Percentiles rank a stretch among this genome's conserved stretches.
Evolutionary conservation across 2,113 vertebrate species (phyloP).

Genomic region (Hoplias malabaricus): DNA sequence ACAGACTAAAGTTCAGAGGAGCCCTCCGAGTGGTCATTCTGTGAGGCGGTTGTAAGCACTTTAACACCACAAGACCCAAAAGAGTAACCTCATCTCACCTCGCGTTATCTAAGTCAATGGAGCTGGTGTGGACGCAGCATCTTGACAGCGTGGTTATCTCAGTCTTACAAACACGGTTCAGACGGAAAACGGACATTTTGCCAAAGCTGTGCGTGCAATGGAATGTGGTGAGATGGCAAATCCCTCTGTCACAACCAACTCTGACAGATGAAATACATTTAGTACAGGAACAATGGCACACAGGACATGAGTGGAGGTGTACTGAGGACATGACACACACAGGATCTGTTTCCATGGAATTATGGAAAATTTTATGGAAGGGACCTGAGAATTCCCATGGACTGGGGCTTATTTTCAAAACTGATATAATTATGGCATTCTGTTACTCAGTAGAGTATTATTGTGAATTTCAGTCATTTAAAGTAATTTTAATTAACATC

Average conservation of each 20-base stretch:
- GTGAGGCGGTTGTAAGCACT: not conserved
- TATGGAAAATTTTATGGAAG: too few relatives aligned
- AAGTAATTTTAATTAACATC: too few relatives aligned
- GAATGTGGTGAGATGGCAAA: not conserved
- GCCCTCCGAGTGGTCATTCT: not conserved
- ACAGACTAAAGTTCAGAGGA: not conserved
- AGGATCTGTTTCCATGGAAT: not conserved
- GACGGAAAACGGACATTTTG: not conserved
- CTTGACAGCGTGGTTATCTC: not conserved
- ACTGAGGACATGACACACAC: not conserved
- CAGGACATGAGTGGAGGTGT: not conserved
- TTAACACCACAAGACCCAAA: not conserved
- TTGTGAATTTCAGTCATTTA: too few relatives aligned
- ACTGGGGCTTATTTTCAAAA: too few relatives aligned
- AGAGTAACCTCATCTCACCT: slow-evolving; percentile 14
- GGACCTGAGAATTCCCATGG: not conserved
- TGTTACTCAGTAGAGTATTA: too few relatives aligned
- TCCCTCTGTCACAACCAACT: not conserved
- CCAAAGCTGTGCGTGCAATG: not conserved
- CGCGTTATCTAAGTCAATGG: not conserved
- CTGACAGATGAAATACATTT: not conserved
- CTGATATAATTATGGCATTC: too few relatives aligned
- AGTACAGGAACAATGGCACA: not conserved
- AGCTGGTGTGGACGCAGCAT: not conserved
- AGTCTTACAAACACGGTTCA: not conserved